These are phyloP conservation scores for Lasioglossum malachurum DNA, from an alignment of 2,888 invertebrate genomes.

Conservation along the genomic window DNA sequence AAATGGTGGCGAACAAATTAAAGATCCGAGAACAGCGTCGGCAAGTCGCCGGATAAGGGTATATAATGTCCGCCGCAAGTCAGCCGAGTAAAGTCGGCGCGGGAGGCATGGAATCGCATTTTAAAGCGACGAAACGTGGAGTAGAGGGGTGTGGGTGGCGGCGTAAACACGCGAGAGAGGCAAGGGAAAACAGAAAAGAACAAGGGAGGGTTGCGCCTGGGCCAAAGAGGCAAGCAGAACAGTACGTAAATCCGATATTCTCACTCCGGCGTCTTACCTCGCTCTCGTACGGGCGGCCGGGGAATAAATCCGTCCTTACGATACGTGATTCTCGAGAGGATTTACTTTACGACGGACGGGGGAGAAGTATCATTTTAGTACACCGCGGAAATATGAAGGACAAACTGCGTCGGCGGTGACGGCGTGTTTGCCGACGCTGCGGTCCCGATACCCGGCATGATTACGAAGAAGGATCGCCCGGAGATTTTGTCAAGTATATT, in stretches of 20 bases:
- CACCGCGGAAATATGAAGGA: slow-evolving; percentile 37
- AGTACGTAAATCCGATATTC: slow-evolving; percentile 78
- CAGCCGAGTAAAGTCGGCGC: slow-evolving; percentile 31
- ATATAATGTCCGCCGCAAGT: slow-evolving; percentile 40
- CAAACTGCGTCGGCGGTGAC: slow-evolving; percentile 19
- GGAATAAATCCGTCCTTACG: slow-evolving; percentile 71
- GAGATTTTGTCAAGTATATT: slow-evolving; percentile 15
- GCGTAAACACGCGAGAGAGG: slow-evolving; percentile 39
- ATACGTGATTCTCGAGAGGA: slow-evolving; percentile 71
- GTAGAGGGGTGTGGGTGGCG: slow-evolving; percentile 36
- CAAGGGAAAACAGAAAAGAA: background rate
- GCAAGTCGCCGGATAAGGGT: slow-evolving; percentile 6
- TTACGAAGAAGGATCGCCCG: background rate
- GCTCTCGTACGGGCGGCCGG: slow-evolving; percentile 19
- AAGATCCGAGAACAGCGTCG: background rate
- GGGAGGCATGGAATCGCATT: slow-evolving; percentile 67
- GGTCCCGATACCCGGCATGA: slow-evolving; percentile 4
- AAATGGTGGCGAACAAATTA: slow-evolving; percentile 12
- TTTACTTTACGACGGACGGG: slow-evolving; percentile 72
- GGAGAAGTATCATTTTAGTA: slow-evolving; percentile 64
- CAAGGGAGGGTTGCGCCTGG: slow-evolving; percentile 34
- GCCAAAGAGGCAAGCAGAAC: slow-evolving; percentile 52
- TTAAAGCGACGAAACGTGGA: slow-evolving; percentile 62
- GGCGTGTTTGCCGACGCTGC: slow-evolving; percentile 19
- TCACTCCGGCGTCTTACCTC: slow-evolving; percentile 60